Evolutionary conservation across 35 echinoderm and acorn worm species (phyloP).

Genomic region (Nesometra sesokonis): DNA sequence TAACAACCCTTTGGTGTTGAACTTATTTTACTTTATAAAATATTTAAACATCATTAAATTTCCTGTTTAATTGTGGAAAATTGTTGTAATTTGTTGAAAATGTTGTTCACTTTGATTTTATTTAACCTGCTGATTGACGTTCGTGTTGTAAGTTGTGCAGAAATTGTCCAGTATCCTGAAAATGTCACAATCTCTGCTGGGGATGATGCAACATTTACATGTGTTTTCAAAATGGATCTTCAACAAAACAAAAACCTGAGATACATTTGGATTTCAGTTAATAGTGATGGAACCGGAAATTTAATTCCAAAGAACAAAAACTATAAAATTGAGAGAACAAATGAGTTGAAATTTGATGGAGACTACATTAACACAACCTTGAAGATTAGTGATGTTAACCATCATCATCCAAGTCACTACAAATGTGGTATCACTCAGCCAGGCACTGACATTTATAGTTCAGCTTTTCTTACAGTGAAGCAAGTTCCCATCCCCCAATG

Average conservation of each 20-base stretch:
- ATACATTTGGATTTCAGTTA: not conserved
- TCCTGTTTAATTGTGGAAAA: too few relatives aligned
- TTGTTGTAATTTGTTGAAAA: too few relatives aligned
- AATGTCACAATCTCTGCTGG: not conserved
- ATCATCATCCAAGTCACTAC: not conserved
- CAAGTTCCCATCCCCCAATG: not conserved
- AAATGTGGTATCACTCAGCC: not conserved
- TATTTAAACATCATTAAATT: too few relatives aligned
- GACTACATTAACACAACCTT: not conserved
- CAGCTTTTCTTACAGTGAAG: not conserved
- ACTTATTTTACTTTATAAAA: too few relatives aligned
- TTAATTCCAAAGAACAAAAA: not conserved
- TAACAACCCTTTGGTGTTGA: too few relatives aligned
- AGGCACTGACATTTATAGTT: not conserved
- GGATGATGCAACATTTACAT: not conserved
- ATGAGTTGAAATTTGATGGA: not conserved
- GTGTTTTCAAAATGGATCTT: not conserved
- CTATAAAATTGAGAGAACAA: not conserved
- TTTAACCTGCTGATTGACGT: not conserved
- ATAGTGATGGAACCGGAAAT: not conserved
- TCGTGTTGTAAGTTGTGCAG: not conserved
- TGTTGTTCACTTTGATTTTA: not conserved
- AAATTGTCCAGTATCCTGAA: not conserved
- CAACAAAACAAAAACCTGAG: not conserved
- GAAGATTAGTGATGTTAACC: not conserved